Base-by-base conservation (phyloP, 1,140 invertebrate genomes). In the Thaumetopoea pityocampa region DNA sequence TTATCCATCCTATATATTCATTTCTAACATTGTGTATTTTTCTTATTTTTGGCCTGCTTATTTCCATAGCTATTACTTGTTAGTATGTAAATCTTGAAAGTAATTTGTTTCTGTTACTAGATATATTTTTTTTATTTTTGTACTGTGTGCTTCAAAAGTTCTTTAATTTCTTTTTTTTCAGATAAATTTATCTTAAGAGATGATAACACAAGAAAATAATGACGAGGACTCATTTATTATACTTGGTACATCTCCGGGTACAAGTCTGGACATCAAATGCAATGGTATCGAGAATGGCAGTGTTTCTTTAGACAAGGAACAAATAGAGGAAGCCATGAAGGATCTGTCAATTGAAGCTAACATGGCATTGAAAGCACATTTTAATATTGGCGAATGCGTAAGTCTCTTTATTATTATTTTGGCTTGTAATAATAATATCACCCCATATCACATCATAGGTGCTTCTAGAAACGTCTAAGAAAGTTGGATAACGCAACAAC, bases 151-250 rank as follows among this genome's bases (percentile, higher is more conserved):
- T n/a, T n/a, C n/a, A n/a, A n/a, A n/a, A n/a, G n/a, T n/a, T n/a
- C n/a, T n/a, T n/a, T n/a, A 17, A 5, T 5, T 17, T 19, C 14
- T 41, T n/a, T 10, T 29, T 33, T 45, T 49, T 14, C 56, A 69
- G 59, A 23, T 58, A 57, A 44, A 67, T 70, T 57, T 18, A n/a
- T n/a, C n/a, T n/a, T n/a, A n/a, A n/a, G 27, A 34, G 28, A 71
- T 26, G 45, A 78, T 79, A 71, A 43, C 64, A 34, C 51, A 23
- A 68, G 61, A 71, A 28, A 64, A 56, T 10, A 45, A 46, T 47
- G 74, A 79, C 20, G 79, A 83, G 23, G 79, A 83, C 23, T 82
- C 78, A 1, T 79, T 82, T 42, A 80, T 83, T 22, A 71, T 83
- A 19, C 52, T 83, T 10, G 72, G 74, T 19, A 58, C 67, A n/a